phyloP scores from a whole-genome alignment of 2,113 vertebrate genomes.

The Ammodytes marinus region DNA sequence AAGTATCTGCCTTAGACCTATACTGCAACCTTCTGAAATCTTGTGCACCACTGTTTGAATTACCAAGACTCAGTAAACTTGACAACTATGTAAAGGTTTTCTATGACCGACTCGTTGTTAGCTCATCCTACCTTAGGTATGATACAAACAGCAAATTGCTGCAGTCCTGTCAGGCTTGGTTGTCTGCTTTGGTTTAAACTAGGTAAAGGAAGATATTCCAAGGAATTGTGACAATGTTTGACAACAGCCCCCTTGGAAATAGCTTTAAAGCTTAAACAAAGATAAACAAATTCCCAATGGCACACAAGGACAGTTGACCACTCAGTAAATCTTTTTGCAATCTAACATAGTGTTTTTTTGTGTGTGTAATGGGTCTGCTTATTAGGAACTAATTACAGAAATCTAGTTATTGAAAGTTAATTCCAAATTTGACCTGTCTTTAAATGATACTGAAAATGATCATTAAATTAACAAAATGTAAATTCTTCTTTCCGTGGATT shows the following conservation, averaged over 20 bases:
- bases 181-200: neutral
- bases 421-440: neutral
- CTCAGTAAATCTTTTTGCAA: neutral
- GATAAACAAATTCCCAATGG: neutral
- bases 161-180: neutral
- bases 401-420: no score
- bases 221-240: neutral
- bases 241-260: neutral
- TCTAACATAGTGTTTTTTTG: neutral
- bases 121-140: neutral
- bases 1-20: neutral
- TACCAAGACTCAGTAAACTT: neutral
- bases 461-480: neutral
- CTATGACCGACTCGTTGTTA: neutral
- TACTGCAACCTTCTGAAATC: neutral
- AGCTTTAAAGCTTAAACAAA: neutral
- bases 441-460: neutral
- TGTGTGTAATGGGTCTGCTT: no score
- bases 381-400: no score
- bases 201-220: neutral
- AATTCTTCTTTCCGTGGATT: slow-evolving; percentile 9
- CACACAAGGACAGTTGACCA: neutral
- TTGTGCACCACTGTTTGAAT: neutral
- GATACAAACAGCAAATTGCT: neutral
- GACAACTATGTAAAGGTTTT: neutral